phyloP scores from a whole-genome alignment of 2,113 vertebrate genomes.

The Hoplias malabaricus region DNA sequence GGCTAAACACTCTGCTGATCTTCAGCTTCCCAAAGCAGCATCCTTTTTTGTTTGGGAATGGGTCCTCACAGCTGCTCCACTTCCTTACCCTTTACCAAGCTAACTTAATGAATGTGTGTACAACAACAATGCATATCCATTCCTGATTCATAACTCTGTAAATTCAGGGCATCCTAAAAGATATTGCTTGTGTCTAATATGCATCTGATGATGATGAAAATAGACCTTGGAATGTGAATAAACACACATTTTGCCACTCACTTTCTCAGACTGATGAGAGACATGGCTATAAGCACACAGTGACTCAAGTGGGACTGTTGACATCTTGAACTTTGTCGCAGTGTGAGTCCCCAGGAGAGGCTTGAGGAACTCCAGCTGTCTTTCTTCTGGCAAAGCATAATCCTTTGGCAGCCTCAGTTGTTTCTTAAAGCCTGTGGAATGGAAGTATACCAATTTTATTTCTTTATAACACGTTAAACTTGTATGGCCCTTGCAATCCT shows the following conservation, averaged over 20 bases:
- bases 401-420: conserved; percentile 29
- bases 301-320: conserved; percentile 22
- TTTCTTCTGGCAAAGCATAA: conserved; percentile 16
- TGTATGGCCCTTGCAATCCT: conserved; percentile 35
- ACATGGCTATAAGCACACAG: conserved; percentile 32
- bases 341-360: conserved; percentile 28
- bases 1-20: not conserved
- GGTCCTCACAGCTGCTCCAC: not conserved
- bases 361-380: conserved; percentile 39
- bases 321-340: conserved; percentile 37
- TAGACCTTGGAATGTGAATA: not conserved
- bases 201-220: not conserved
- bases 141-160: not conserved
- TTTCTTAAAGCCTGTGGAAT: conserved; percentile 28
- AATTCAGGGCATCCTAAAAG: not conserved
- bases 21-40: not conserved
- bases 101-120: not conserved
- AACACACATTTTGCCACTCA: not conserved
- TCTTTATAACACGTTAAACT: conserved; percentile 30
- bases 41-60: conserved; percentile 7
- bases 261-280: not conserved
- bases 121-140: not conserved
- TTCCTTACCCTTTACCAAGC: not conserved
- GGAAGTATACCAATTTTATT: conserved; percentile 35
- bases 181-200: not conserved